Conservation (phyloP, 1,140 invertebrate genomes). For the Chelonus insularis region DNA sequence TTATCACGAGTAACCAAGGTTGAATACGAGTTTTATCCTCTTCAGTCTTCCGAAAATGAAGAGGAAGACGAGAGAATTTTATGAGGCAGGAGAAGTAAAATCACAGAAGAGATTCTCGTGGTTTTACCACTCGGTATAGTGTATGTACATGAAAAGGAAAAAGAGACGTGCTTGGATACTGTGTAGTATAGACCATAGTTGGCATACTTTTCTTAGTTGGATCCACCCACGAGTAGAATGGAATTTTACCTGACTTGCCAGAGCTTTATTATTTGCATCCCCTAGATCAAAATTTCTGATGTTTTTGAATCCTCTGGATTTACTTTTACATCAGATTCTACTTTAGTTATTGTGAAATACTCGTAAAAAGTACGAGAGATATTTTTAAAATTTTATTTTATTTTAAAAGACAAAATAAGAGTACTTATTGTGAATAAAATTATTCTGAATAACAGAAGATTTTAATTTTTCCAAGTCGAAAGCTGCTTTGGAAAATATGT, state of each 20-base stretch:
- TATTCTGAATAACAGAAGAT: too few species aligned
- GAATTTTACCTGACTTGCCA: neutral
- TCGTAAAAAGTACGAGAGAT: too few species aligned
- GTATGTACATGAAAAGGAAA: neutral
- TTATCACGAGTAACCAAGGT: neutral
- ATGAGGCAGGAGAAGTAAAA: slow-evolving; percentile 8
- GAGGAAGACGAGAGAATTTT: slow-evolving; percentile 3
- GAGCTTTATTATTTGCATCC: neutral
- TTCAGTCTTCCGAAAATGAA: neutral
- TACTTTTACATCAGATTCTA: too few species aligned
- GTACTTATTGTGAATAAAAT: too few species aligned
- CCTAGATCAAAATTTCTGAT: neutral
- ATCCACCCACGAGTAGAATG: neutral
- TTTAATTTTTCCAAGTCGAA: too few species aligned
- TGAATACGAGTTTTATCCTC: neutral
- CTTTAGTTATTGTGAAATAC: too few species aligned
- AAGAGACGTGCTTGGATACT: neutral
- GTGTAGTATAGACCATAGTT: slow-evolving; percentile 14
- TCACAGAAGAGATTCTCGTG: slow-evolving; percentile 13
- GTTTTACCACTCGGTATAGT: neutral
- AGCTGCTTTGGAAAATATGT: too few species aligned
- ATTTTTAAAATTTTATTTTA: too few species aligned
- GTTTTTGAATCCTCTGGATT: too few species aligned
- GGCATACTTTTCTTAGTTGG: slow-evolving; percentile 9
- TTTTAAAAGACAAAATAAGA: too few species aligned